These are phyloP conservation scores for Drosophila mojavensis DNA, from an alignment of 1,140 invertebrate species.

Conservation along the genomic window DNA sequence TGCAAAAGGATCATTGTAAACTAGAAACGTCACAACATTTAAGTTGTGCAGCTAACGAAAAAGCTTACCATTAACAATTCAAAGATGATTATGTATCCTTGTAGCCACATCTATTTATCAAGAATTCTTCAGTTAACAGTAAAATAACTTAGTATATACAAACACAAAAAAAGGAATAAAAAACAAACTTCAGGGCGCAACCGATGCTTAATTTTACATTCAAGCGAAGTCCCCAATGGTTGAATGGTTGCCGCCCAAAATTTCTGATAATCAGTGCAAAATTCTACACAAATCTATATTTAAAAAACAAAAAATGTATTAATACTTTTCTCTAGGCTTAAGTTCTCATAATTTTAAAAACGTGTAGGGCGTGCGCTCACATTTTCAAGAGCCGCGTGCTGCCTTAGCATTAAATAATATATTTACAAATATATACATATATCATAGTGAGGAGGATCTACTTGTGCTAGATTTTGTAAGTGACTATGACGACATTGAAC, in stretches of 20 bases:
- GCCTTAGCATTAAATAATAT: conserved; percentile 57
- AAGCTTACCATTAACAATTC: conserved; percentile 23
- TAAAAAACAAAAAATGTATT: conserved; percentile 56
- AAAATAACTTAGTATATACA: conserved; percentile 52
- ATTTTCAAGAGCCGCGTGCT: conserved; percentile 51
- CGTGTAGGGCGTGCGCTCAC: conserved; percentile 54
- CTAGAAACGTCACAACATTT: conserved; percentile 35
- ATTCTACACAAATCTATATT: conserved; percentile 46
- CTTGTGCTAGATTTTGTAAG: conserved; percentile 38
- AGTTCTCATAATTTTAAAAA: conserved; percentile 70
- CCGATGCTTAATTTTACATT: conserved; percentile 15
- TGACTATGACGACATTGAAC: conserved; percentile 48
- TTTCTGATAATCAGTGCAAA: conserved; percentile 78
- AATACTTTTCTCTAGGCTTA: conserved; percentile 70
- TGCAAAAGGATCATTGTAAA: conserved; percentile 62
- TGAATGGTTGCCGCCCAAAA: conserved; percentile 45
- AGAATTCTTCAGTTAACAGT: conserved; percentile 17
- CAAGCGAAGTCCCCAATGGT: conserved; percentile 12
- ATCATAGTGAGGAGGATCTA: conserved; percentile 31
- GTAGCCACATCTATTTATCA: conserved; percentile 29
- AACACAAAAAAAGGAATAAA: conserved; percentile 16
- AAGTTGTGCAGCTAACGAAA: conserved; percentile 27
- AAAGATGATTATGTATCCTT: conserved; percentile 41
- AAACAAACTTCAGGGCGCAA: conserved; percentile 55
- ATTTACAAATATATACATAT: conserved; percentile 21